Percentiles rank a stretch among this genome's conserved stretches.
These are phyloP conservation scores for Arnoldichthys spilopterus DNA, from an alignment of 2,797 vertebrate genomes.

Conservation along the genomic window DNA sequence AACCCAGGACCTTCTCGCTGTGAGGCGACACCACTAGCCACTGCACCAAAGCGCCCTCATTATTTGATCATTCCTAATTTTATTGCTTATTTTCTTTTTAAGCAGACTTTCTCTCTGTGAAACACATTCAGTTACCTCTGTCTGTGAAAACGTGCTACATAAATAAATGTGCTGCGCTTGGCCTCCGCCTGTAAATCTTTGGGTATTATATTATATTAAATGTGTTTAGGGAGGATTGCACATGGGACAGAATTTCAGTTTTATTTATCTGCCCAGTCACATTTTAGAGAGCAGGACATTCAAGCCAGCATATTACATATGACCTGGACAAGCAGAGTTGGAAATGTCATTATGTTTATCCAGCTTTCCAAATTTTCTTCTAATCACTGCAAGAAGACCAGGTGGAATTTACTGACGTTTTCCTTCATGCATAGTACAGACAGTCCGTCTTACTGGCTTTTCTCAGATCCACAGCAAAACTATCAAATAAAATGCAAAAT, in stretches of 20 bases:
- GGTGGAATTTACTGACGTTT: not conserved
- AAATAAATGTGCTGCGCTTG: too few relatives aligned
- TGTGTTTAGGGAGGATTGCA: too few relatives aligned
- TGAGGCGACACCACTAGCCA: too few relatives aligned
- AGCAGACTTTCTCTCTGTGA: too few relatives aligned
- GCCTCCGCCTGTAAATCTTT: too few relatives aligned
- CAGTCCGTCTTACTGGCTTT: not conserved
- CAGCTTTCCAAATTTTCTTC: not conserved
- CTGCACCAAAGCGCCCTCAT: too few relatives aligned
- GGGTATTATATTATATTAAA: too few relatives aligned
- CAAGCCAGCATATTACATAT: not conserved
- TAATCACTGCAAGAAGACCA: not conserved
- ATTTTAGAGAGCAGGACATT: not conserved
- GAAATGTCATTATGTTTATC: not conserved
- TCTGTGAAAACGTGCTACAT: too few relatives aligned
- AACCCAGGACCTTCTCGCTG: too few relatives aligned
- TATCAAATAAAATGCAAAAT: not conserved
- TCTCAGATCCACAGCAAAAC: constrained; percentile 9
- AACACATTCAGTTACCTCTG: too few relatives aligned
- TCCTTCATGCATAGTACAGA: not conserved
- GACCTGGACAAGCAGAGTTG: not conserved
- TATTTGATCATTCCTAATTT: too few relatives aligned
- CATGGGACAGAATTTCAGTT: not conserved
- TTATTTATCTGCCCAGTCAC: not conserved
- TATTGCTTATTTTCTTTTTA: too few relatives aligned